Conservation (phyloP, 2,888 invertebrate genomes). For the Xanthorhoe designata region DNA sequence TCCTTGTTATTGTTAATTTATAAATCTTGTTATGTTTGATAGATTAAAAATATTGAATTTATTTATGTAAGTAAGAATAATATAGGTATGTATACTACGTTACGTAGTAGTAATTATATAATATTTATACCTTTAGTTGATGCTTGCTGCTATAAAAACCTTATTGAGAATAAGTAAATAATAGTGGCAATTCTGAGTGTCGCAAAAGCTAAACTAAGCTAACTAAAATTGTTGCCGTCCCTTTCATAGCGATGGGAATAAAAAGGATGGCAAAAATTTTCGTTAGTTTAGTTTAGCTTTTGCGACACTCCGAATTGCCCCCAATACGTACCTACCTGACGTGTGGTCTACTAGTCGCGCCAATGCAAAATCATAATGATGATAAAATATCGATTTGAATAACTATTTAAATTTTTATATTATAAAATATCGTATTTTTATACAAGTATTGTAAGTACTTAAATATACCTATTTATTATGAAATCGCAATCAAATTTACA, state of each 20-base stretch:
- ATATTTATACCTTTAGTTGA: conserved; percentile 3
- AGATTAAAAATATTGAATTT: conserved; percentile 13
- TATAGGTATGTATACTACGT: background rate
- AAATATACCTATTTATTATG: conserved; percentile 4
- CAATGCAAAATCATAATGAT: background rate
- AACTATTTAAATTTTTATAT: background rate
- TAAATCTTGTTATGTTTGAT: conserved; percentile 25
- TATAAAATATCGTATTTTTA: conserved; percentile 14
- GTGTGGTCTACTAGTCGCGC: background rate
- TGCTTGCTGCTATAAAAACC: conserved; percentile 2
- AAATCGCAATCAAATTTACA: conserved; percentile 8
- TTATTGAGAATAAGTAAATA: too few relatives aligned
- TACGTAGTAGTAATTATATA: conserved; percentile 1
- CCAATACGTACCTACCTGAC: too few relatives aligned
- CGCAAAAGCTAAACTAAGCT: too few relatives aligned
- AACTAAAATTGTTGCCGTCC: too few relatives aligned
- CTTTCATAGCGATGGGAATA: too few relatives aligned
- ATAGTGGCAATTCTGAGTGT: too few relatives aligned
- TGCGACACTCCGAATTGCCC: too few relatives aligned
- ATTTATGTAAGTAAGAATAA: conserved; percentile 7
- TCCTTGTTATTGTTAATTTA: conserved; percentile 16
- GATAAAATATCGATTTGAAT: conserved; percentile 1
- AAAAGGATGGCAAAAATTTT: too few relatives aligned
- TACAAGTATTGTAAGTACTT: conserved; percentile 17
- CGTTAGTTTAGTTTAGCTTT: too few relatives aligned